phyloP scores from a whole-genome alignment of 1,140 invertebrate genomes.

The Teleogryllus occipitalis region DNA sequence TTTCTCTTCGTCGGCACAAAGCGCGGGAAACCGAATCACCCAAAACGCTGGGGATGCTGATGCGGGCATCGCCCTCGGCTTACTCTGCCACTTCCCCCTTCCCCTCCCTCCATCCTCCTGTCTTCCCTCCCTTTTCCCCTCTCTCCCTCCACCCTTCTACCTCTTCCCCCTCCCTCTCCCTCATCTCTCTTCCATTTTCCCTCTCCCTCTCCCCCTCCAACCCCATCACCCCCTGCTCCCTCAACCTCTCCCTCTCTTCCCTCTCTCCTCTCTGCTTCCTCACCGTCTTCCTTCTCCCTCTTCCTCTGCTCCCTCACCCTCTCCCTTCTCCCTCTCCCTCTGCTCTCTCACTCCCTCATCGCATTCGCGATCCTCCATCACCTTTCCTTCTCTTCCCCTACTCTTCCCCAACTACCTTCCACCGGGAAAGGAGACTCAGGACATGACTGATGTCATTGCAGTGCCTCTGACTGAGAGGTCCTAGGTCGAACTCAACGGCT shows the following conservation, averaged over 20 bases:
- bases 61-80: not conserved
- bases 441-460: too few species aligned
- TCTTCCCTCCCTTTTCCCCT: not conserved
- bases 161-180: not conserved
- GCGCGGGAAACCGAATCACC: too few species aligned
- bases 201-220: not conserved
- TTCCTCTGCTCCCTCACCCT: not conserved
- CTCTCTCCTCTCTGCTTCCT: not conserved
- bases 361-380: not conserved
- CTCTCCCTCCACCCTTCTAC: not conserved
- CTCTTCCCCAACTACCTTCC: not conserved
- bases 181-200: not conserved
- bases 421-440: too few species aligned
- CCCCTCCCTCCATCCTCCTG: not conserved
- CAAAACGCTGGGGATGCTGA: too few species aligned
- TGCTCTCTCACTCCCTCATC: not conserved
- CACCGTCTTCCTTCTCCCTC: not conserved
- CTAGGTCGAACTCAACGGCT: too few species aligned
- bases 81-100: not conserved
- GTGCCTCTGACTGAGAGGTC: too few species aligned
- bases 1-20: too few species aligned
- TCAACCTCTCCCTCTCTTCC: not conserved
- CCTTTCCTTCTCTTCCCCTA: not conserved
- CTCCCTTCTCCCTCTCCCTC: not conserved
- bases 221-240: too few species aligned